Evolutionary conservation across 2,113 vertebrate genomes (phyloP), one percentile per base, ranked within the genome.

Genomic region (Prunella fulvescens): DNA sequence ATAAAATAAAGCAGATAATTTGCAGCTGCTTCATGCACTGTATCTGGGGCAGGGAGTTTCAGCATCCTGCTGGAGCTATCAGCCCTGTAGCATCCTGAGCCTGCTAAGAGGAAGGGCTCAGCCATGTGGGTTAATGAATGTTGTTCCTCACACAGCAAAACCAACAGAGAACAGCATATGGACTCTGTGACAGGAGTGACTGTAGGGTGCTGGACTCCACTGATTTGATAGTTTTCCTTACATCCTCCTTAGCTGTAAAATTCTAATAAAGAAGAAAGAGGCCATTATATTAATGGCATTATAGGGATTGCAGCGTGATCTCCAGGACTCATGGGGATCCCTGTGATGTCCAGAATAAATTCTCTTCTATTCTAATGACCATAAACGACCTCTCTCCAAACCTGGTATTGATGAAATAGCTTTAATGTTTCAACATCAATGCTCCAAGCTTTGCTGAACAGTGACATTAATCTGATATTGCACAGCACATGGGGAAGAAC

Each of bases 261-360:
- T 35, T 76, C 89, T 89, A 97, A 96, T 95, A 94, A 93, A 96
- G 89, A 97, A 91, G 93, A 93, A 94, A 94, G 91, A 95, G 96
- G 86, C 85, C 70, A 66, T 95, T 94, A 94, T 81, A 92, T 95
- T 96, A 94, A 95, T 82, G 77, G 90, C 78, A 78, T 94, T 93
- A 89, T 82, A 50, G 81, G 77, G 91, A 78, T 87, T 94, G 93
- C 91, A 92, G 92, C 51, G 56, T 93, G 93, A 96, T 95, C 86
- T 92, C 83, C 81, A 53, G 92, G 90, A 86, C 94, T 80, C 86
- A 57, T 88, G 94, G 88, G 90, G 86, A 65, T 95, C 95, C 88
- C 73, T 95, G 77, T 92, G 89, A 95, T 96, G 93, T 81, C 95
- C 93, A 92, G 81, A 89, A 87, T 86, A 96, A 96, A 96, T 94